phyloP scores from a whole-genome alignment of 2,797 vertebrate genomes.

The Anguilla pacifica region DNA sequence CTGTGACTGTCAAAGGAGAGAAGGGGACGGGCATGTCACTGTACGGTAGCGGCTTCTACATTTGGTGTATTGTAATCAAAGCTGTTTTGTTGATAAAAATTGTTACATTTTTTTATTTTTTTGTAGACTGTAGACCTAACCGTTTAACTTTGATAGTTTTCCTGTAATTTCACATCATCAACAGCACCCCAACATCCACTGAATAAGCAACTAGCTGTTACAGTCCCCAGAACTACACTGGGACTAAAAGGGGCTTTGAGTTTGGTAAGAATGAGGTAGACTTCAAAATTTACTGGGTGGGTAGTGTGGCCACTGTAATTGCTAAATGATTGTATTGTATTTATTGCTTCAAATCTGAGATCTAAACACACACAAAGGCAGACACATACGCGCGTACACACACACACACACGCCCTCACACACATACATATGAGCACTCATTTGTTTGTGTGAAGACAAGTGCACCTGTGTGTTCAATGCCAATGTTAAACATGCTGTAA shows the following conservation, averaged over 20 bases:
- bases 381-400: too few relatives aligned
- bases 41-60: not conserved
- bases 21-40: not conserved
- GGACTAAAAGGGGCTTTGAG: not conserved
- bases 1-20: not conserved
- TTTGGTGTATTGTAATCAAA: not conserved
- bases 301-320: not conserved
- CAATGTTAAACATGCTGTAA: not conserved
- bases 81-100: not conserved
- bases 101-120: not conserved
- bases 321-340: not conserved
- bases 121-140: not conserved
- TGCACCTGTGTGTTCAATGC: not conserved
- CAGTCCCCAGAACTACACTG: not conserved
- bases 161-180: not conserved
- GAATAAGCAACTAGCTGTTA: not conserved
- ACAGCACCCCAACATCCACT: not conserved
- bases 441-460: not conserved
- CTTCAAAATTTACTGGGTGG: too few relatives aligned
- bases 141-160: not conserved
- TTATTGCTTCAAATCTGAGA: not conserved
- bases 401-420: not conserved
- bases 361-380: too few relatives aligned
- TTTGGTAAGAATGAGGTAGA: not conserved
- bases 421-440: not conserved